These are phyloP conservation scores for Luffia ferchaultella DNA, from an alignment of 2,888 invertebrate species.

Conservation along the genomic window DNA sequence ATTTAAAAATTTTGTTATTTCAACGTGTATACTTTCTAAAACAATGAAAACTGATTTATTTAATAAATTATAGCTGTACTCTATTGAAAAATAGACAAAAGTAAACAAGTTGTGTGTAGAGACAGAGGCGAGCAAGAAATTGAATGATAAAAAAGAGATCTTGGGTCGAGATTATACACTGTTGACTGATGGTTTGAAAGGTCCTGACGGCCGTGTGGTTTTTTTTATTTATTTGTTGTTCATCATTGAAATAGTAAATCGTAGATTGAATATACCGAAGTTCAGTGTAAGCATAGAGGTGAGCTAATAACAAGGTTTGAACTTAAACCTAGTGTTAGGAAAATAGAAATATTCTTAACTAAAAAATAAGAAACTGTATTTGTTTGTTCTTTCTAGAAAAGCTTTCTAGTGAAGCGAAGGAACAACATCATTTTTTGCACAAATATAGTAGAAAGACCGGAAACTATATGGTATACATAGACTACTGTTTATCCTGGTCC, in stretches of 20 bases:
- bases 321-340: no score
- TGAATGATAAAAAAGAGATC: conserved; percentile 22
- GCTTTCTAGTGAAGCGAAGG: no score
- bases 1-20: not conserved
- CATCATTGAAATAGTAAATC: not conserved
- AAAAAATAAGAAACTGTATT: no score
- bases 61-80: not conserved
- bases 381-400: no score
- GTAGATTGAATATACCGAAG: no score
- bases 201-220: conserved; percentile 29
- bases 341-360: no score
- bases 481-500: no score
- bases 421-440: no score
- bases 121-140: conserved; percentile 12
- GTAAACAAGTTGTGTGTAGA: not conserved
- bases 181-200: conserved; percentile 17
- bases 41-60: not conserved
- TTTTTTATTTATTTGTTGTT: conserved; percentile 20
- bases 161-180: conserved; percentile 24
- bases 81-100: not conserved
- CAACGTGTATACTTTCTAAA: not conserved
- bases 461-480: no score
- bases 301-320: no score
- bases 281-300: no score
- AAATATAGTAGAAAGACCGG: no score